Base-by-base conservation (phyloP, 2,797 vertebrate genomes). In the Cuniculus paca region DNA sequence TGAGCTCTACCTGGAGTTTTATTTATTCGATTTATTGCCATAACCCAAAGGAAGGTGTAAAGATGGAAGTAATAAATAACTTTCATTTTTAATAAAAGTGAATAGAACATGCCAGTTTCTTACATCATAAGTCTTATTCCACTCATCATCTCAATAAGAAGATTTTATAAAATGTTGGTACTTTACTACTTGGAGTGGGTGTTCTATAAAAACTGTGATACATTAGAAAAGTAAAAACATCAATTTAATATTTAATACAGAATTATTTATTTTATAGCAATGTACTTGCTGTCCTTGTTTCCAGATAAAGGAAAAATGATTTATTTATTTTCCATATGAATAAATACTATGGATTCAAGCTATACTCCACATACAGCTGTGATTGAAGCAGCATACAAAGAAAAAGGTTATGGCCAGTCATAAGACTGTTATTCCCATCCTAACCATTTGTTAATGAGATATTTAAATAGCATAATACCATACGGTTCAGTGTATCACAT, bases 1-100 rank as follows among this genome's bases (percentile, higher is more conserved):
- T 85, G 50, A 90, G 90, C 3, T 17, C 39, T 96, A 86, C 74
- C 39, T 96, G 68, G 45, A 91, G 56, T 92, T 95, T 80, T 97
- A 93, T 83, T 96, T 96, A 95, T 79, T 94, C 42, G 50, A 28
- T 94, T 90, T 97, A 96, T 74, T 79, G 77, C 84, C 80, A 45
- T 70, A 80, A 85, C 72, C 68, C 52, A 91, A 96, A 94, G 45
- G 24, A 85, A 88, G 52, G 45, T 42, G 94, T 91, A 95, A 92
- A 19, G 26, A 91, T 13, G 83, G 5, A 4, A 93, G 82, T 90
- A 88, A 96, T 96, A 96, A 90, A 91, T 54, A 97, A 78, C n/a
- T 93, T 87, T 77, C 48, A 87, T 93, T 92, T 96, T 90, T 19
- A 96, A 91, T 89, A 89, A 86, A 96, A 96, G 90, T n/a, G 95